These are phyloP conservation scores for Laupala kohalensis DNA, from an alignment of 1,140 invertebrate genomes.

Conservation along the genomic window DNA sequence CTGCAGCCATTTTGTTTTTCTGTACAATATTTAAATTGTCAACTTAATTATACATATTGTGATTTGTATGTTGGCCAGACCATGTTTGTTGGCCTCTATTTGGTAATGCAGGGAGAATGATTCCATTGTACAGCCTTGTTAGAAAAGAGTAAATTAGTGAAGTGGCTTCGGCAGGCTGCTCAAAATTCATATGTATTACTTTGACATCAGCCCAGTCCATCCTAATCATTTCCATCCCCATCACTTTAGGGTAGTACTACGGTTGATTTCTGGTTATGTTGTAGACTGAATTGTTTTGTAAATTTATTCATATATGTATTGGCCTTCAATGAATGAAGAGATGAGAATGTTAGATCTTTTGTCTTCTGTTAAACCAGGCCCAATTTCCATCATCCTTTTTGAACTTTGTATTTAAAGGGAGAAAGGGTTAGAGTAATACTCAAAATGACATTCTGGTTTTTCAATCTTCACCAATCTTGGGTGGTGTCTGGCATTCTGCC, in stretches of 20 bases:
- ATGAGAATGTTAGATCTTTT: background rate
- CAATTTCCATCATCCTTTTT: background rate
- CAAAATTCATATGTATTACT: background rate
- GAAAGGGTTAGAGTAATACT: background rate
- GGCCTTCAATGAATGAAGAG: background rate
- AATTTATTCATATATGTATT: background rate
- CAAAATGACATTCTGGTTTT: too few relatives aligned
- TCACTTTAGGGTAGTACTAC: background rate
- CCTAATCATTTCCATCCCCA: background rate
- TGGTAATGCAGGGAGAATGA: background rate
- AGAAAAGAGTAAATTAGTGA: background rate
- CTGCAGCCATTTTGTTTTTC: background rate
- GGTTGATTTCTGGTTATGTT: background rate
- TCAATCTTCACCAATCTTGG: too few relatives aligned
- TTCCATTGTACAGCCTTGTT: background rate
- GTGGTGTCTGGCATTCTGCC: too few relatives aligned
- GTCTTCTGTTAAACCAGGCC: background rate
- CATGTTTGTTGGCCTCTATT: background rate
- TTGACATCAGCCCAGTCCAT: background rate
- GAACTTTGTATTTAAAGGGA: background rate
- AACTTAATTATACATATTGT: background rate
- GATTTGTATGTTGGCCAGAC: background rate
- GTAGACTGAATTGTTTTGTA: background rate
- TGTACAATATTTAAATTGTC: background rate
- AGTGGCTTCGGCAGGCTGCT: background rate